These are phyloP conservation scores for Ischnus inquisitorius DNA, from an alignment of 2,888 invertebrate species.

Conservation along the genomic window DNA sequence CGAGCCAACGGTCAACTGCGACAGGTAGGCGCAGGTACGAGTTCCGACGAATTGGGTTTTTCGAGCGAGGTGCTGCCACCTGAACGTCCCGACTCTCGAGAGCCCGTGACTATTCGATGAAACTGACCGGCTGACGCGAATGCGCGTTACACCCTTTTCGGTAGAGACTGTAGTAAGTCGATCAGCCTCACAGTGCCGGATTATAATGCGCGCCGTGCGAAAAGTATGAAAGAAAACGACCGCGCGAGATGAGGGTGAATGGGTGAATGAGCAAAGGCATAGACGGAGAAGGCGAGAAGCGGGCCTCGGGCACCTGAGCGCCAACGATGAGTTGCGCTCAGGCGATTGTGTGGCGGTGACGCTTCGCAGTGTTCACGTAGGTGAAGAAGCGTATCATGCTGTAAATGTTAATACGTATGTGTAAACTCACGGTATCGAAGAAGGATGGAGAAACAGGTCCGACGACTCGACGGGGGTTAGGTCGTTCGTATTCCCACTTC, in stretches of 20 bases:
- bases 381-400: constrained; percentile 60
- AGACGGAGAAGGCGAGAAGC: constrained; percentile 60
- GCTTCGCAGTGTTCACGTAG: constrained; percentile 50
- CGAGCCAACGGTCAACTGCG: constrained; percentile 17
- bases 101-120: not conserved
- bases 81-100: constrained; percentile 34
- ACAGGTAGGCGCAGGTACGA: constrained; percentile 18
- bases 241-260: constrained; percentile 30
- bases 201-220: not conserved
- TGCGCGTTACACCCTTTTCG: not conserved
- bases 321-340: constrained; percentile 17
- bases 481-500: constrained; percentile 66
- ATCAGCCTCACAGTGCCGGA: constrained; percentile 41
- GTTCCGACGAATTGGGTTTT: constrained; percentile 57
- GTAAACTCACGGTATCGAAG: constrained; percentile 8
- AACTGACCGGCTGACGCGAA: constrained; percentile 6
- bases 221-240: constrained; percentile 46
- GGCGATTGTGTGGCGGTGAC: constrained; percentile 16
- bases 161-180: constrained; percentile 5
- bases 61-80: constrained; percentile 77
- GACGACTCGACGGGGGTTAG: constrained; percentile 69
- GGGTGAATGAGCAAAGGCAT: constrained; percentile 69
- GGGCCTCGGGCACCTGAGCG: constrained; percentile 54
- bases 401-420: constrained; percentile 18
- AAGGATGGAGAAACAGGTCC: constrained; percentile 68